Percentiles rank a stretch among this genome's conserved stretches.
phyloP scores from a whole-genome alignment of 1,140 invertebrate genomes.

The Tetragonula clypearis region DNA sequence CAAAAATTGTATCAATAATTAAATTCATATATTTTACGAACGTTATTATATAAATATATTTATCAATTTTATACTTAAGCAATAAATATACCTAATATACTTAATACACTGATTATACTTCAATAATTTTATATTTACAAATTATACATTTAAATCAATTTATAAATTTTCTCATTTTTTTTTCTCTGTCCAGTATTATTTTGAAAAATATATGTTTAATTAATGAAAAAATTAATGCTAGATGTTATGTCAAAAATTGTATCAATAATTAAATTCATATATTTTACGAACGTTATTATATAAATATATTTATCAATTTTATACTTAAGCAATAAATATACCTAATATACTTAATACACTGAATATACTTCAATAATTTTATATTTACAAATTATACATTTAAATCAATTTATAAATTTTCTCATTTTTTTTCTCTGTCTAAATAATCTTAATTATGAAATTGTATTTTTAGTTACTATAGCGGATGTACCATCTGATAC shows the following conservation, averaged over 20 bases:
- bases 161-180: too few relatives aligned
- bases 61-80: too few relatives aligned
- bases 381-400: background rate
- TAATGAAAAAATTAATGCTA: background rate
- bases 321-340: too few relatives aligned
- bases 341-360: too few relatives aligned
- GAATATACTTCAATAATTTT: too few relatives aligned
- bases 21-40: slow-evolving; percentile 13
- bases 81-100: too few relatives aligned
- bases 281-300: background rate
- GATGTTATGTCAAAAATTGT: background rate
- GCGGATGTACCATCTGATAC: slow-evolving; percentile 80
- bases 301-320: background rate
- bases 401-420: background rate
- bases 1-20: slow-evolving; percentile 19
- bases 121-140: background rate
- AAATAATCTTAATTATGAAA: slow-evolving; percentile 21
- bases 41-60: background rate
- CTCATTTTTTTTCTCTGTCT: slow-evolving; percentile 2
- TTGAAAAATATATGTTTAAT: background rate
- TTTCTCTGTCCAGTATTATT: background rate
- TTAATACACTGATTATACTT: too few relatives aligned
- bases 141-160: background rate
- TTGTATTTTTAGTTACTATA: slow-evolving; percentile 76
- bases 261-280: slow-evolving; percentile 23